Percentiles rank a stretch among this genome's conserved stretches.
These are phyloP conservation scores for Chromis chromis DNA, from an alignment of 2,797 vertebrate genomes.

Conservation along the genomic window DNA sequence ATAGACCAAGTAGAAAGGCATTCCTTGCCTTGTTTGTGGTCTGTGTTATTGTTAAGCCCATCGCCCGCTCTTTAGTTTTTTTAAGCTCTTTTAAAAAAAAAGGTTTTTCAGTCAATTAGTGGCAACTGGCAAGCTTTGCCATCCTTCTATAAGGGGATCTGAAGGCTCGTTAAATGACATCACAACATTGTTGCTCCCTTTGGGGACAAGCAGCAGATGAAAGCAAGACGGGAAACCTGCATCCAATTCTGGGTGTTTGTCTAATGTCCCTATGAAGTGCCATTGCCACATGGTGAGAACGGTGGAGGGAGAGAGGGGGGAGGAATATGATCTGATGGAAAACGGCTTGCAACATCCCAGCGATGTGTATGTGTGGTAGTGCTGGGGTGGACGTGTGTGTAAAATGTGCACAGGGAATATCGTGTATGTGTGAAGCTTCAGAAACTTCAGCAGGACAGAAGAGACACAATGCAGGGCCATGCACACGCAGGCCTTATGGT, in stretches of 20 bases:
- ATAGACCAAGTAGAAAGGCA: constrained; percentile 76
- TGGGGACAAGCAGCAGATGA: constrained; percentile 82
- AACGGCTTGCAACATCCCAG: constrained; percentile 70
- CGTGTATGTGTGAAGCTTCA: constrained; percentile 52
- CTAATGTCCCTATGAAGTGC: constrained; percentile 82
- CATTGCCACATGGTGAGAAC: constrained; percentile 77
- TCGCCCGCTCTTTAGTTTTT: constrained; percentile 66
- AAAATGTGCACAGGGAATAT: constrained; percentile 41
- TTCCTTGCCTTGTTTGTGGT: constrained; percentile 79
- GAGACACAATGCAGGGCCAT: constrained; percentile 47
- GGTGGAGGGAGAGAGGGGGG: constrained; percentile 39
- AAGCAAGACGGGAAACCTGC: constrained; percentile 80
- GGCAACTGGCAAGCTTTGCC: constrained; percentile 78
- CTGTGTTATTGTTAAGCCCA: constrained; percentile 79
- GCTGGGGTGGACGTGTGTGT: constrained; percentile 37
- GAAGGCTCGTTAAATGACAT: constrained; percentile 82
- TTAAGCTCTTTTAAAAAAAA: constrained; percentile 50
- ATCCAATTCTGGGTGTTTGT: constrained; percentile 84
- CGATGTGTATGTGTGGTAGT: constrained; percentile 45
- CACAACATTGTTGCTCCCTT: constrained; percentile 81
- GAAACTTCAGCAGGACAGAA: constrained; percentile 23
- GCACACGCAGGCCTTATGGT: constrained; percentile 16
- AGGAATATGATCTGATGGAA: constrained; percentile 76
- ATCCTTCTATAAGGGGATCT: constrained; percentile 75
- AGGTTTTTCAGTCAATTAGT: constrained; percentile 80